Percentiles rank a stretch among this genome's conserved stretches.
Evolutionary conservation across 2,888 invertebrate species (phyloP).

Genomic region (Cistogaster globosa): DNA sequence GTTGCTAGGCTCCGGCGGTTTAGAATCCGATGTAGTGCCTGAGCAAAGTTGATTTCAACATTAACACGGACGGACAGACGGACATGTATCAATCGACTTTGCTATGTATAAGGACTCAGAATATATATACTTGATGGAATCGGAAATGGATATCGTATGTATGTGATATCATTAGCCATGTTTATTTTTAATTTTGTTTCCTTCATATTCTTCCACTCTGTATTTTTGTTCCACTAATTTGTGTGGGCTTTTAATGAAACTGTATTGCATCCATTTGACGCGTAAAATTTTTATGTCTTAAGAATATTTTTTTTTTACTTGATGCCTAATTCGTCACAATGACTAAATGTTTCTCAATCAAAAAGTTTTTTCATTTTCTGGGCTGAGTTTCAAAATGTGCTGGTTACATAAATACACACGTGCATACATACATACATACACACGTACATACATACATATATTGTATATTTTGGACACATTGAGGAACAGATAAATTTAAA

Average conservation of each 20-base stretch:
- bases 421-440: too few species aligned
- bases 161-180: too few species aligned
- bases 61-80: too few species aligned
- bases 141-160: too few species aligned
- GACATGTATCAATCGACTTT: too few species aligned
- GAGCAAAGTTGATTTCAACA: too few species aligned
- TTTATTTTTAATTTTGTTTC: background rate
- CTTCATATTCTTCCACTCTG: background rate
- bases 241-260: conserved; percentile 44
- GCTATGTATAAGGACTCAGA: too few species aligned
- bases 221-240: conserved; percentile 4
- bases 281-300: conserved; percentile 7
- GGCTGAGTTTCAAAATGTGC: background rate
- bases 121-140: too few species aligned
- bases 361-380: conserved; percentile 1
- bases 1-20: too few species aligned
- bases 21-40: too few species aligned
- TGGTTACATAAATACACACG: conserved; percentile 14
- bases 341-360: conserved; percentile 21
- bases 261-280: background rate
- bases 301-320: conserved; percentile 7
- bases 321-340: conserved; percentile 10
- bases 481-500: conserved; percentile 1
- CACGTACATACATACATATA: too few species aligned
- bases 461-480: conserved; percentile 45